phyloP scores from a whole-genome alignment of 2,888 invertebrate species.

The Nephrotoma guestfalica region DNA sequence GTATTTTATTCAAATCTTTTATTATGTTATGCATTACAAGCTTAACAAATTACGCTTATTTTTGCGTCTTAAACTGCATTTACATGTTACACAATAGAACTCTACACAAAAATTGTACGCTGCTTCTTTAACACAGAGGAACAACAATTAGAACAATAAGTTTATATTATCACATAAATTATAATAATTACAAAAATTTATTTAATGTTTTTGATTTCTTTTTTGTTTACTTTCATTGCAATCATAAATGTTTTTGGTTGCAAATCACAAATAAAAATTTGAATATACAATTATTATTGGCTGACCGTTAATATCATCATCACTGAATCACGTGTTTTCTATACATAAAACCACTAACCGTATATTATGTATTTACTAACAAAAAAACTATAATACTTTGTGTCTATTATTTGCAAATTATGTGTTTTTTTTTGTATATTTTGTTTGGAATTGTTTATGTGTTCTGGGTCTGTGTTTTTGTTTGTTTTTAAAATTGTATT shows the following conservation, averaged over 20 bases:
- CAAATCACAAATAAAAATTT: background rate
- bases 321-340: background rate
- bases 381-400: background rate
- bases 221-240: background rate
- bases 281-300: background rate
- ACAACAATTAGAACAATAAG: background rate
- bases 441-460: background rate
- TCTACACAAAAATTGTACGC: background rate
- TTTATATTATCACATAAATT: background rate
- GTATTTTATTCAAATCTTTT: background rate
- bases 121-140: background rate
- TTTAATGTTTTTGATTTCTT: background rate
- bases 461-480: background rate
- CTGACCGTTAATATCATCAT: background rate
- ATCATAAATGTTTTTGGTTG: background rate
- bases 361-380: background rate
- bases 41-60: background rate
- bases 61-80: background rate
- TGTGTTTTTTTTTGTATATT: background rate
- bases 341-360: background rate
- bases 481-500: background rate
- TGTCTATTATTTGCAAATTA: background rate
- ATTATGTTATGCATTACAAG: background rate
- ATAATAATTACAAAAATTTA: background rate
- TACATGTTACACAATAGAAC: background rate